Conservation (phyloP, 1,140 invertebrate genomes). For the Lycorma delicatula region DNA sequence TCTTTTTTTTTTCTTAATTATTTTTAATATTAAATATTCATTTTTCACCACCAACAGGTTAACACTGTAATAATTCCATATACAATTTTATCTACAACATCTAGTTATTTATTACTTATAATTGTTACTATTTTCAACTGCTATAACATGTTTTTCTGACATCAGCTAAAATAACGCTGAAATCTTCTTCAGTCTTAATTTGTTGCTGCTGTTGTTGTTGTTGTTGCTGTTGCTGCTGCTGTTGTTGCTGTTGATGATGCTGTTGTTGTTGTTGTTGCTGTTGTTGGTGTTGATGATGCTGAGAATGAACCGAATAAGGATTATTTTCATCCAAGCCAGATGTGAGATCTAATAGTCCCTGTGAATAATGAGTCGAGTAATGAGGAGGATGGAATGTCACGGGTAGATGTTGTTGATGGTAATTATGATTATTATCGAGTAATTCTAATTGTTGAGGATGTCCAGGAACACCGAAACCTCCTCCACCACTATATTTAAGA, state of each 20-base stretch:
- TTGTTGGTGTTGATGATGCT: slow-evolving; percentile 30
- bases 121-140: slow-evolving; percentile 36
- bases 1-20: too few species aligned
- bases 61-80: too few species aligned
- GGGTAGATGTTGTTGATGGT: slow-evolving; percentile 25
- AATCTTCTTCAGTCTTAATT: slow-evolving; percentile 62
- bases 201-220: slow-evolving; percentile 17
- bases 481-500: slow-evolving; percentile 38
- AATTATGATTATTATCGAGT: slow-evolving; percentile 44
- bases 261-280: slow-evolving; percentile 36
- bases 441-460: slow-evolving; percentile 33
- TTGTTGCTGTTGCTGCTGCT: slow-evolving; percentile 26
- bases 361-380: neutral
- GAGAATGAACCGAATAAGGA: too few species aligned
- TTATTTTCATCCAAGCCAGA: neutral
- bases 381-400: neutral
- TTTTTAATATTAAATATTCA: too few species aligned
- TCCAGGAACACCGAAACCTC: neutral
- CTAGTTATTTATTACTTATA: too few species aligned
- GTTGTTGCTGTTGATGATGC: slow-evolving; percentile 38
- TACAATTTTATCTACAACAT: too few species aligned
- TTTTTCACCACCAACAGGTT: too few species aligned
- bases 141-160: slow-evolving; percentile 80
- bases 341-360: neutral
- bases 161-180: slow-evolving; percentile 75